phyloP scores from a whole-genome alignment of 2,888 invertebrate genomes.

The Rhagophthalmus giganteus region DNA sequence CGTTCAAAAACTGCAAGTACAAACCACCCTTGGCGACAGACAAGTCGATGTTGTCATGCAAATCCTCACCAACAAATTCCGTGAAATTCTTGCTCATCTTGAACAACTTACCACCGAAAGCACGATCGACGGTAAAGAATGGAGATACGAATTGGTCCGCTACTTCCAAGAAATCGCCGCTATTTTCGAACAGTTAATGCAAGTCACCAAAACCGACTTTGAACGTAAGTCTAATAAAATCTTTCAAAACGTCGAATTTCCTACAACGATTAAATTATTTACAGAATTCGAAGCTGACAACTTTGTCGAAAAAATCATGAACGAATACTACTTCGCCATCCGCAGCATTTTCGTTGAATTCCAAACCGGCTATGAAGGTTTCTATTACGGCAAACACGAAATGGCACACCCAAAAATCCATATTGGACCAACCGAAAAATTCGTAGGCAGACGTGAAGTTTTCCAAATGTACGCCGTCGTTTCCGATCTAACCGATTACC shows the following conservation, averaged over 20 bases:
- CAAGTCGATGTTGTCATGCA: slow-evolving; percentile 4
- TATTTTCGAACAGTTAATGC: slow-evolving; percentile 8
- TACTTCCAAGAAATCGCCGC: slow-evolving; percentile 7
- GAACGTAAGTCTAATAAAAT: slow-evolving; percentile 4
- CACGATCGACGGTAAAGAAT: slow-evolving; percentile 3
- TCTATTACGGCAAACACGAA: no score
- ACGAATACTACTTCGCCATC: neutral
- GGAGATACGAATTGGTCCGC: slow-evolving; percentile 2
- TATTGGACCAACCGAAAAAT: no score
- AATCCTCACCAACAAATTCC: slow-evolving; percentile 7
- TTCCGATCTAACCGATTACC: neutral
- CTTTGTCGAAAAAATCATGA: neutral
- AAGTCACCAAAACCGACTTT: slow-evolving; percentile 1
- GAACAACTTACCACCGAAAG: slow-evolving; percentile 5
- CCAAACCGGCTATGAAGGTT: neutral
- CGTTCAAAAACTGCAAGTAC: neutral
- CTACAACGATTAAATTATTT: no score
- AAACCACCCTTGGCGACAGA: slow-evolving; percentile 2
- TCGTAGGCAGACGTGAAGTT: no score
- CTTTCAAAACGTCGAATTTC: neutral
- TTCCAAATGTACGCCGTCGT: neutral
- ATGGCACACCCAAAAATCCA: no score
- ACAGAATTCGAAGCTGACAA: neutral
- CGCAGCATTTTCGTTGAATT: neutral
- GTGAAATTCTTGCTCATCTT: slow-evolving; percentile 4